Base-by-base conservation (phyloP, 2,888 invertebrate genomes). In the Leistus spinibarbis region DNA sequence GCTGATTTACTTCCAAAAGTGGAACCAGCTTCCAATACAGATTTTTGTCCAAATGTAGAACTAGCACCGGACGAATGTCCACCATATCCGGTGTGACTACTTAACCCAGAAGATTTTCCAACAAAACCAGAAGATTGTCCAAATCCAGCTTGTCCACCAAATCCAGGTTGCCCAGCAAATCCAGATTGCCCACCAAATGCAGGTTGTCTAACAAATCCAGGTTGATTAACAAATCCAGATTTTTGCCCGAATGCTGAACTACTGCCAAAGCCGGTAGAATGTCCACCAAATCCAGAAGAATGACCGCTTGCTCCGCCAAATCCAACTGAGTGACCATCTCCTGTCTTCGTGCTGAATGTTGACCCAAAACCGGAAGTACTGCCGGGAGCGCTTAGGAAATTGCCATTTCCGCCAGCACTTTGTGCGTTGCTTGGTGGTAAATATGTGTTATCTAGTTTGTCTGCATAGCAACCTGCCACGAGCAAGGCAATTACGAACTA, bases 391-490 rank as follows among this genome's bases (percentile, higher is more conserved):
- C 78, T 79, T 57, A 84, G 76, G 76, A 83, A 81, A 65, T 77
- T 80, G 13, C 85, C 86, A 67, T 81, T 84, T 1, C 87, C 88
- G 0, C 89, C 90, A 3, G 88, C 85, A 0, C 88, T 86, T 9
- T 85, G 82, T 0, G 86, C 86, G 63, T 60, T 68, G 72, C 66
- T 64, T 54, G 40, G 64, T 62, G 64, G 76, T 68, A 72, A 72
- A 76, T 76, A 76, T 68, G 72, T 57, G 66, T 76, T 76, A 64
- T 67, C 56, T 40, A 76, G 66, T 72, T 68, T 70, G 54, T 17
- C 65, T 54, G 76, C 76, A n/a, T 54, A 66, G 4, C 66, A 70
- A 5, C 64, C 72, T 9, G 66, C 75, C 54, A 69, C 62, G 66
- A 75, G 27, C 7, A 74, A 17, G 3, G 53, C 63, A 40, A 66